Evolutionary conservation across 2,797 vertebrate species (phyloP).

Genomic region (Fistularia tabacaria): DNA sequence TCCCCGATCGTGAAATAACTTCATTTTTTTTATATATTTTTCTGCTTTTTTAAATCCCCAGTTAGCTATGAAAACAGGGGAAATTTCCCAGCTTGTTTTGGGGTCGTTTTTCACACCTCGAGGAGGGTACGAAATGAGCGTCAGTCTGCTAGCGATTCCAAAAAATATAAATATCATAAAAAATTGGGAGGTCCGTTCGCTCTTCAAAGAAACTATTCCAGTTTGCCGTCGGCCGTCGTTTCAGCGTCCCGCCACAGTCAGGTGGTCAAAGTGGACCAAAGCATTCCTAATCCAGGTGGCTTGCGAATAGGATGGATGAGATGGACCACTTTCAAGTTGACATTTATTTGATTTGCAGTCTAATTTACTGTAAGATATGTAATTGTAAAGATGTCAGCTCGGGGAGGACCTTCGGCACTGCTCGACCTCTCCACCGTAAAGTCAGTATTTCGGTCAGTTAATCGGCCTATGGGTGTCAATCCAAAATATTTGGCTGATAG

Average conservation of each 20-base stretch:
- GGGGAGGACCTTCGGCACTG: too few relatives aligned
- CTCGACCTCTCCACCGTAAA: too few relatives aligned
- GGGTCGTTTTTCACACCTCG: conserved; percentile 46
- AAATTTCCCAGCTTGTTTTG: conserved; percentile 33
- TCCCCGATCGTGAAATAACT: conserved; percentile 55
- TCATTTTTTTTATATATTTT: conserved; percentile 41
- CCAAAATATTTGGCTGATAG: too few relatives aligned
- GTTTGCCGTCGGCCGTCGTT: conserved; percentile 18
- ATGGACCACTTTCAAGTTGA: not conserved
- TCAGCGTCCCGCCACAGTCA: conserved; percentile 5
- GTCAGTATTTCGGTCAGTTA: too few relatives aligned
- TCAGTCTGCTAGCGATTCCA: conserved; percentile 26
- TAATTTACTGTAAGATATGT: too few relatives aligned
- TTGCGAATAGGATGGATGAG: not conserved
- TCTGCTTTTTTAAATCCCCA: conserved; percentile 48
- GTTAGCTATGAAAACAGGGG: conserved; percentile 46
- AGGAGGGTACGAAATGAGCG: conserved; percentile 39
- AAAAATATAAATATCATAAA: not conserved
- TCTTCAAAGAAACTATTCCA: conserved; percentile 16
- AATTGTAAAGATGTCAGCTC: too few relatives aligned
- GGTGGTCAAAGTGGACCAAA: not conserved
- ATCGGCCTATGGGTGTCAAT: too few relatives aligned
- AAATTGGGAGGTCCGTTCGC: conserved; percentile 14
- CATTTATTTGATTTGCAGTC: too few relatives aligned
- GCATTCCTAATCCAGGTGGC: not conserved